Evolutionary conservation across 2,797 vertebrate species (phyloP).

Genomic region (Lindbergichthys nudifrons): DNA sequence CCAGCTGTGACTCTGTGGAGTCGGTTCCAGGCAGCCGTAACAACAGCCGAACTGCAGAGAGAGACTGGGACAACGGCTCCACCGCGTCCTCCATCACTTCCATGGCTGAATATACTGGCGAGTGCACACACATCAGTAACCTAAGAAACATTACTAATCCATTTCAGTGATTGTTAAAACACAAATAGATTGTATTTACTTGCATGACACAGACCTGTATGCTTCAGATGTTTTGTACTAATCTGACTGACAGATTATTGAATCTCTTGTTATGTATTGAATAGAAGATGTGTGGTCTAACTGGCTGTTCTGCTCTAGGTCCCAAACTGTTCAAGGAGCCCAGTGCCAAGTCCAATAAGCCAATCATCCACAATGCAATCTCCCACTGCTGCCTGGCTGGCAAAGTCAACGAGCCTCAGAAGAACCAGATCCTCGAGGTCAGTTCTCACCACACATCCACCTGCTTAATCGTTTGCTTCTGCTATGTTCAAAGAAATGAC

Average conservation of each 20-base stretch:
- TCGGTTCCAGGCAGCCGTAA: constrained; percentile 93
- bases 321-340: constrained; percentile 98
- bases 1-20: constrained; percentile 91
- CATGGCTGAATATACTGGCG: constrained; percentile 97
- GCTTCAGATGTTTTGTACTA: not conserved
- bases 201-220: not conserved
- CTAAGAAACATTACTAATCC: not conserved
- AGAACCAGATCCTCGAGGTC: constrained; percentile 96
- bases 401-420: constrained; percentile 96
- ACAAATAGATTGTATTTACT: not conserved
- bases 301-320: constrained; percentile 78
- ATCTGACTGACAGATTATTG: not conserved
- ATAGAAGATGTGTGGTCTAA: not conserved
- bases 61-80: constrained; percentile 98
- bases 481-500: not conserved
- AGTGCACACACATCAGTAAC: not conserved
- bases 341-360: constrained; percentile 97
- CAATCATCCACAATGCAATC: constrained; percentile 97
- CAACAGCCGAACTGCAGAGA: constrained; percentile 90
- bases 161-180: not conserved
- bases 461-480: not conserved
- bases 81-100: constrained; percentile 96
- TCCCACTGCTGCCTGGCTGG: constrained; percentile 97
- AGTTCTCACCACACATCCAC: constrained; percentile 29
- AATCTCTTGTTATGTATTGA: not conserved